Evolutionary conservation across 2,113 vertebrate species (phyloP), one percentile per base, ranked within the genome.

Genomic region (Uria lomvia): DNA sequence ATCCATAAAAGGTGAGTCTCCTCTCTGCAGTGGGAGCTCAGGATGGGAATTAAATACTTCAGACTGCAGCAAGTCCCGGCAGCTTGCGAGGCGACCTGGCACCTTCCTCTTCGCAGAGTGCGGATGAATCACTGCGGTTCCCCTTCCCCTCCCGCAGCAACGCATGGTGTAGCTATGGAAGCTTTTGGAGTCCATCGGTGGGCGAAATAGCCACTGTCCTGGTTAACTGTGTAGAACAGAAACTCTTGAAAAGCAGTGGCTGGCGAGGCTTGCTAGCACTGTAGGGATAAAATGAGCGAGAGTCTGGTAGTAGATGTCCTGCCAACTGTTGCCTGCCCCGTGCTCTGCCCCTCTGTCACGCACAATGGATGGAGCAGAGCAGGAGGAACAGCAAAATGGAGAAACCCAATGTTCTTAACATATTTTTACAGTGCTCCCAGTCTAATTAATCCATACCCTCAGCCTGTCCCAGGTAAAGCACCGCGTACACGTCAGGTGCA

Each of bases 101-200:
- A 36, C 40, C 59, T 75, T 74, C 62, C 58, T 67, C 29, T 29
- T 15, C 2, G 56, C 74, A 29, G 68, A 47, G 50, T 7, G n/a
- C 0, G 0, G 45, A 34, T 53, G 58, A 62, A 5, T 66, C 10
- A 1, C 55, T 65, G 71, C 0, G 0, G 9, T 36, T 91, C 42
- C 59, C 18, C 56, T 67, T 30, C 72, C 38, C 0, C 49, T 72
- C 36, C 58, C 1, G 1, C 49, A 65, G 92, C 22, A 73, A 40
- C 15, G 24, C 36, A 29, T 15, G 58, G 23, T 10, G 36, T 32
- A 30, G 60, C 45, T 75, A 2, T 5, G 77, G 93, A 16, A 67
- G 55, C 17, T 80, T 66, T n/a, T 53, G 47, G 55, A 80, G 47
- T 9, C 36, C n/a, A 5, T 23, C 8, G 22, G 4, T 26, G 63